phyloP scores from a whole-genome alignment of 2,888 invertebrate species.

The Apodemia mormo region DNA sequence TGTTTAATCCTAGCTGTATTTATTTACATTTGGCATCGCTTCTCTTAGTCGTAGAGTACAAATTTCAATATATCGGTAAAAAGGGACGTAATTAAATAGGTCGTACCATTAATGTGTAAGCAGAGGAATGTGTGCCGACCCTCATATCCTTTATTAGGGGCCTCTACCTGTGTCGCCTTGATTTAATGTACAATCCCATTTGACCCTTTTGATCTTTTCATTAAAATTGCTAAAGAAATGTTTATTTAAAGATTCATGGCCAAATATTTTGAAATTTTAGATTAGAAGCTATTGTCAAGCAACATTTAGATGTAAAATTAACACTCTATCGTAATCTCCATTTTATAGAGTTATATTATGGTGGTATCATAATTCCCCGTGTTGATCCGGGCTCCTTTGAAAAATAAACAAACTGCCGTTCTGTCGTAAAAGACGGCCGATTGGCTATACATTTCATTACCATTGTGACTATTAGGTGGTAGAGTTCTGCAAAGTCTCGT shows the following conservation, averaged over 20 bases:
- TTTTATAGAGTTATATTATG: background rate
- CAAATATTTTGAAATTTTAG: background rate
- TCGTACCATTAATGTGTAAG: background rate
- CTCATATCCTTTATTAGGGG: background rate
- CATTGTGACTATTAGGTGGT: too few relatives aligned
- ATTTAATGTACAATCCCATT: background rate
- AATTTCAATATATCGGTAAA: too few relatives aligned
- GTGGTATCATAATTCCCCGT: background rate
- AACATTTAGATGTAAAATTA: background rate
- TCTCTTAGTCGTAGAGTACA: too few relatives aligned
- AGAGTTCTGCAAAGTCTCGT: too few relatives aligned
- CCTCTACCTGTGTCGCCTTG: background rate
- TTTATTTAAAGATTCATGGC: background rate
- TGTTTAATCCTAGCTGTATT: background rate
- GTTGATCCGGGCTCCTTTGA: too few relatives aligned
- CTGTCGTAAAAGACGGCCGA: too few relatives aligned
- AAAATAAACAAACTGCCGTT: too few relatives aligned
- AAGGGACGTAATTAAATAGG: too few relatives aligned
- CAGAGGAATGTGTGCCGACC: background rate
- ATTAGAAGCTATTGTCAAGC: background rate
- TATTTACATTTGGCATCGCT: background rate
- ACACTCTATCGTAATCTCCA: background rate
- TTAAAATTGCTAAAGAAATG: constrained; percentile 5
- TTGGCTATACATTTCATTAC: too few relatives aligned
- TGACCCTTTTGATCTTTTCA: constrained; percentile 5